Conservation (phyloP, 2,888 invertebrate genomes). For the Xanthia icteritia region DNA sequence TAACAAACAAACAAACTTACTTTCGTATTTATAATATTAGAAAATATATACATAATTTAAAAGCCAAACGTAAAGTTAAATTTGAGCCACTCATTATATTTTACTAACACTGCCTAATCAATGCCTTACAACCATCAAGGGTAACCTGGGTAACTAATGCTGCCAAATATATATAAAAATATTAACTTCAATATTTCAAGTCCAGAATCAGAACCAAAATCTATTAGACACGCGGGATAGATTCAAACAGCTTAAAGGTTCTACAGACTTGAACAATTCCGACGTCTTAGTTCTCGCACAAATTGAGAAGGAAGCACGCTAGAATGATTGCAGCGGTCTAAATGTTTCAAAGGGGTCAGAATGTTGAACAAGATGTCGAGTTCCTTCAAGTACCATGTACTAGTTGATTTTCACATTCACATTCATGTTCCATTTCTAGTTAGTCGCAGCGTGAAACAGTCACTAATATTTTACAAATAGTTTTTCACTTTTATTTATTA, state of each 20-base stretch:
- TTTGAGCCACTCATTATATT: not conserved
- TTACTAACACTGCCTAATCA: not conserved
- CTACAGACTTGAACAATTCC: constrained; percentile 7
- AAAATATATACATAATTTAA: not conserved
- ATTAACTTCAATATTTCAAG: not conserved
- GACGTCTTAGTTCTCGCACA: constrained; percentile 18
- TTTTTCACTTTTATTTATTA: constrained; percentile 1
- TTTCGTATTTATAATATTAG: no score
- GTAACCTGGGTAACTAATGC: not conserved
- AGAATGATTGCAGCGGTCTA: constrained; percentile 27
- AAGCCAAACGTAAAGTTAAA: not conserved
- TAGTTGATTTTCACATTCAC: not conserved
- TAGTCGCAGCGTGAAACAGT: no score
- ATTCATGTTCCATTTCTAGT: not conserved
- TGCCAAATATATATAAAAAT: not conserved
- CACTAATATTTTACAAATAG: not conserved
- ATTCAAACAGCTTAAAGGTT: not conserved
- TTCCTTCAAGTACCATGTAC: not conserved
- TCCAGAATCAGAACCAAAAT: not conserved
- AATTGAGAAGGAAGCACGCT: constrained; percentile 29
- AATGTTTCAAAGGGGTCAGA: constrained; percentile 27
- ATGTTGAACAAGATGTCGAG: constrained; percentile 32
- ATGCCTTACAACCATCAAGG: not conserved
- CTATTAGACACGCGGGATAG: not conserved
- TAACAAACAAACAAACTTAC: no score